Base-by-base conservation (phyloP, 2,888 invertebrate genomes). In the Eupithecia inturbata region DNA sequence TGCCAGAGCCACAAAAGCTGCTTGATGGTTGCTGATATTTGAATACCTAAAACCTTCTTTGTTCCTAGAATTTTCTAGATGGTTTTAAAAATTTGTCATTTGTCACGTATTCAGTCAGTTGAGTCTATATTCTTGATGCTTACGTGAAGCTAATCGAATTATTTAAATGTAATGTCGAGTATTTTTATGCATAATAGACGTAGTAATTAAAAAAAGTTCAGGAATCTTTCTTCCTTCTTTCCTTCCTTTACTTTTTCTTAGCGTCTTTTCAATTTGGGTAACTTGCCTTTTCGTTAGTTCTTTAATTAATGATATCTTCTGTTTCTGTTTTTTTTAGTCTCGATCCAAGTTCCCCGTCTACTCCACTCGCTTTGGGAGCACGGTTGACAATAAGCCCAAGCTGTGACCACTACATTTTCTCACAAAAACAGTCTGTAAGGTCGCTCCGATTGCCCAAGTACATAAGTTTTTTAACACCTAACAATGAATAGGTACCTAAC, bases 381-480 rank as follows among this genome's bases (percentile, higher is more conserved):
- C 57, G 16, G 73, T 72, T 75, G 75, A 72, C 75, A 75, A 64
- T 73, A 22, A 33, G 45, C 41, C 31, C 28, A 41, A 41, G 63
- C n/a, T 67, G 33, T 45, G 64, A 36, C 68, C 68, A 68, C 70
- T 36, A 64, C 33, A 57, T 72, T 77, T 80, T 80, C 79, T 75
- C 79, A 80, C 79, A 78, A 80, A 80, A 79, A 80, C 62, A 53
- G 70, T 68, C 62, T 45, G 70, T 70, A 72, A 80, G 80, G 80
- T 74, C 80, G 80, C 80, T 77, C 79, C 75, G 75, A 75, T 80
- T 80, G 68, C 77, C 74, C 77, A 80, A 80, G 80, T 75, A 78
- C 78, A 72, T 68, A 26, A 36, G 62, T 73, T 77, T 78, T 78
- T 79, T 78, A 73, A 73, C 80, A 75, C 74, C 62, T 74, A 31